These are phyloP conservation scores for Chrysolina americana DNA, from an alignment of 2,888 invertebrate species.

Conservation along the genomic window DNA sequence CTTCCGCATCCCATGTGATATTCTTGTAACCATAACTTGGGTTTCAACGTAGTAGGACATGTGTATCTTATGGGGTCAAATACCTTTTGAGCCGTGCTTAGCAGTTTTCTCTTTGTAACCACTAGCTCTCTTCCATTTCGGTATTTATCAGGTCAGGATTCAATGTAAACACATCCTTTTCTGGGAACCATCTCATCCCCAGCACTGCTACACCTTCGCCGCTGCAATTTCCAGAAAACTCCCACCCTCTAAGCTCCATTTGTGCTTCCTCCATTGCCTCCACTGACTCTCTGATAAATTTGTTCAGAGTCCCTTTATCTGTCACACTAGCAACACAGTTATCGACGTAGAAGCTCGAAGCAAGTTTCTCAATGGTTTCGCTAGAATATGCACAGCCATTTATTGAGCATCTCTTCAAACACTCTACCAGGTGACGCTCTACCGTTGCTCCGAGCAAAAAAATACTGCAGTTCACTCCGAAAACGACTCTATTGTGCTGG, in stretches of 20 bases:
- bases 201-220: slow-evolving; percentile 23
- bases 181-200: slow-evolving; percentile 38
- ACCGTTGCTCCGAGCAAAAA: slow-evolving; percentile 43
- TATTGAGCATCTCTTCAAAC: slow-evolving; percentile 18
- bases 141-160: slow-evolving; percentile 4
- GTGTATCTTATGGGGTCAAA: slow-evolving; percentile 45
- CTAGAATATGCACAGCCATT: slow-evolving; percentile 22
- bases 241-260: slow-evolving; percentile 38
- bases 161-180: slow-evolving; percentile 30
- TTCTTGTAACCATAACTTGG: slow-evolving; percentile 45
- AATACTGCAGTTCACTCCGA: slow-evolving; percentile 39
- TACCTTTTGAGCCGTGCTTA: slow-evolving; percentile 39
- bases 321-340: slow-evolving; percentile 41
- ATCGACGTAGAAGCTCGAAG: slow-evolving; percentile 39
- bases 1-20: slow-evolving; percentile 25
- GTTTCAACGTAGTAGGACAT: slow-evolving; percentile 39
- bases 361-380: slow-evolving; percentile 28
- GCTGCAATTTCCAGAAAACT: slow-evolving; percentile 14
- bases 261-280: slow-evolving; percentile 33
- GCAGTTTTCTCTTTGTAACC: slow-evolving; percentile 36
- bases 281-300: slow-evolving; percentile 33
- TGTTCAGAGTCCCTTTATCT: slow-evolving; percentile 21
- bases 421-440: slow-evolving; percentile 37
- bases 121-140: slow-evolving; percentile 20
- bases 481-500: slow-evolving; percentile 38